phyloP scores from a whole-genome alignment of 2,888 invertebrate species.

The Chrysolina americana region DNA sequence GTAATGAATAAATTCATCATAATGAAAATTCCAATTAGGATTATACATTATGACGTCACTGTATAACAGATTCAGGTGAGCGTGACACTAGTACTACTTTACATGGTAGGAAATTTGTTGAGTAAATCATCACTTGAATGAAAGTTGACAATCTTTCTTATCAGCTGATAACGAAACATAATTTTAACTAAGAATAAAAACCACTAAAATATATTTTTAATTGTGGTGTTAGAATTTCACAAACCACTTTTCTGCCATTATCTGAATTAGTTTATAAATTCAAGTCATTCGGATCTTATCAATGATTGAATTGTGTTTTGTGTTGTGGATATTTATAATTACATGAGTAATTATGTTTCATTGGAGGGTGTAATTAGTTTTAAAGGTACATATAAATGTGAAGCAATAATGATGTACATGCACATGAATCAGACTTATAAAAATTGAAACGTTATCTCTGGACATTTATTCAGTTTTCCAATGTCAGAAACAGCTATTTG shows the following conservation, averaged over 20 bases:
- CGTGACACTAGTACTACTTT: neutral
- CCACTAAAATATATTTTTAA: neutral
- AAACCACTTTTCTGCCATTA: neutral
- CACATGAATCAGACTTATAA: no score
- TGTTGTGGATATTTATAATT: neutral
- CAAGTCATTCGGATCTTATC: neutral
- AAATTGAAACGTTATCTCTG: no score
- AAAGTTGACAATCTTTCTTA: constrained; percentile 26
- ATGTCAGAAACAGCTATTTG: no score
- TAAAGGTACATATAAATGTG: neutral
- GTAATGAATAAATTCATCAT: constrained; percentile 32
- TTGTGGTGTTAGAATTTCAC: neutral
- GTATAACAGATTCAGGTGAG: constrained; percentile 1
- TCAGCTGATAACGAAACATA: constrained; percentile 33
- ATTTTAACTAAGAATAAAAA: neutral
- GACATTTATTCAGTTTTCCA: no score
- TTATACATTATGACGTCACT: constrained; percentile 28
- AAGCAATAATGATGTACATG: no score
- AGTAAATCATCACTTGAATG: constrained; percentile 29
- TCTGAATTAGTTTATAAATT: neutral
- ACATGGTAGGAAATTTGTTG: neutral
- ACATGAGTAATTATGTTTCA: neutral
- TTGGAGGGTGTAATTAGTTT: neutral
- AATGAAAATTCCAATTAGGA: constrained; percentile 31
- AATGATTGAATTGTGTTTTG: constrained; percentile 2